phyloP scores from a whole-genome alignment of 2,797 vertebrate genomes.

The Gymnothorax reevesii region DNA sequence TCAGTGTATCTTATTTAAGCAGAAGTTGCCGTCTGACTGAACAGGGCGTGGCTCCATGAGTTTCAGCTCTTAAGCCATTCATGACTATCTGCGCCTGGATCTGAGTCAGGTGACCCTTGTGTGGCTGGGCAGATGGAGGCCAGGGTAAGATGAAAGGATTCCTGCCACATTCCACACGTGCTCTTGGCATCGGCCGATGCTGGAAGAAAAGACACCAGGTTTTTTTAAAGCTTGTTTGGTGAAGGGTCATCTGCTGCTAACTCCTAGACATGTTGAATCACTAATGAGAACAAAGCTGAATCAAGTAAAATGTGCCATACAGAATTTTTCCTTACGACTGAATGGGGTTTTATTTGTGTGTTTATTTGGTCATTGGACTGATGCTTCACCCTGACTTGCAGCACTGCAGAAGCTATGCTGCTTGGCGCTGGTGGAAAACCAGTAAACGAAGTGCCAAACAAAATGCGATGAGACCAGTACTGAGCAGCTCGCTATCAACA shows the following conservation, averaged over 20 bases:
- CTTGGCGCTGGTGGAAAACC: background rate
- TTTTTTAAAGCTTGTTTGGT: background rate
- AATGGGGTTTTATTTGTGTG: background rate
- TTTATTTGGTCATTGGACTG: background rate
- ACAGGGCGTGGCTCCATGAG: background rate
- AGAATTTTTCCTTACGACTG: background rate
- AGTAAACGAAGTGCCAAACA: background rate
- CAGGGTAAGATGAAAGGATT: constrained; percentile 48
- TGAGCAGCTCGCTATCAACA: background rate
- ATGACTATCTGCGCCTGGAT: background rate
- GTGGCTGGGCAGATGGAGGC: background rate
- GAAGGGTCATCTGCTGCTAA: background rate
- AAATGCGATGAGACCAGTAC: background rate
- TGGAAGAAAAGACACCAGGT: constrained; percentile 2
- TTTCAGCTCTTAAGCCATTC: background rate
- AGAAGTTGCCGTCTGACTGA: background rate
- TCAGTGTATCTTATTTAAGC: background rate
- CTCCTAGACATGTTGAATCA: background rate
- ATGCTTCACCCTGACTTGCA: background rate
- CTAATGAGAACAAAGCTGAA: background rate
- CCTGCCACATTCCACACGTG: constrained; percentile 56
- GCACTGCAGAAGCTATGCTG: background rate
- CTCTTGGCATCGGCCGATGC: constrained; percentile 17
- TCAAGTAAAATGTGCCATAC: background rate
- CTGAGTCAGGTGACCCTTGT: background rate